These are phyloP conservation scores for Arizona elegans DNA, from an alignment of 2,113 vertebrate species.

Conservation along the genomic window DNA sequence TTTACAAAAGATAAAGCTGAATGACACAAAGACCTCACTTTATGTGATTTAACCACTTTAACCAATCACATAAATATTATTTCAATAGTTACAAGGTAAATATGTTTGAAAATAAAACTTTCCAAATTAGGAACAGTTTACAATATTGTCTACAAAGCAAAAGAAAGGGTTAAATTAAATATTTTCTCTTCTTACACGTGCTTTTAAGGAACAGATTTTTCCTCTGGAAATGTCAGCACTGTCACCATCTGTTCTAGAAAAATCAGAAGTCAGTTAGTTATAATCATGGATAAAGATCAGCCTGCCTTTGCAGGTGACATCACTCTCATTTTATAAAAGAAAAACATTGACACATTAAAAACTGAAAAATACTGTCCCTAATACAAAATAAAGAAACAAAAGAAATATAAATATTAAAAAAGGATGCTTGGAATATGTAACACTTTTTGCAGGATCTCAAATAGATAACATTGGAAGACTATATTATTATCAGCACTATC, in stretches of 20 bases:
- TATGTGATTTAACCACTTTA: no score
- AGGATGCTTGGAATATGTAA: not conserved
- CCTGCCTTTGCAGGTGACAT: not conserved
- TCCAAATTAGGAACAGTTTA: not conserved
- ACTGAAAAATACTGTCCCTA: not conserved
- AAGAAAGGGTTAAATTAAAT: slow-evolving; percentile 21
- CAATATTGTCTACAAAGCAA: not conserved
- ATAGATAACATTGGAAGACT: not conserved
- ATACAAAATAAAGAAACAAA: not conserved
- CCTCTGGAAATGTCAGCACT: slow-evolving; percentile 69
- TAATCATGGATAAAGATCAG: not conserved
- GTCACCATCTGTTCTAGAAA: slow-evolving; percentile 67
- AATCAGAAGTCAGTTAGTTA: slow-evolving; percentile 6
- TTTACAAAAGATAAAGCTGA: not conserved
- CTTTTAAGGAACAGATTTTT: slow-evolving; percentile 88
- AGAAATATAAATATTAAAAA: not conserved
- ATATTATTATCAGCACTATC: not conserved
- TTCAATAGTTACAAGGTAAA: slow-evolving; percentile 18
- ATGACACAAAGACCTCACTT: not conserved
- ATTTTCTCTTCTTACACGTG: slow-evolving; percentile 78
- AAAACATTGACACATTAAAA: not conserved
- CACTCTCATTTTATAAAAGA: not conserved
- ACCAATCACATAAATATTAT: not conserved
- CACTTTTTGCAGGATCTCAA: not conserved
- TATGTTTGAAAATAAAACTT: not conserved